Percentiles rank a stretch among this genome's conserved stretches.
Conservation (phyloP, 2,888 invertebrate species). For the Ophonus ardosiacus region DNA sequence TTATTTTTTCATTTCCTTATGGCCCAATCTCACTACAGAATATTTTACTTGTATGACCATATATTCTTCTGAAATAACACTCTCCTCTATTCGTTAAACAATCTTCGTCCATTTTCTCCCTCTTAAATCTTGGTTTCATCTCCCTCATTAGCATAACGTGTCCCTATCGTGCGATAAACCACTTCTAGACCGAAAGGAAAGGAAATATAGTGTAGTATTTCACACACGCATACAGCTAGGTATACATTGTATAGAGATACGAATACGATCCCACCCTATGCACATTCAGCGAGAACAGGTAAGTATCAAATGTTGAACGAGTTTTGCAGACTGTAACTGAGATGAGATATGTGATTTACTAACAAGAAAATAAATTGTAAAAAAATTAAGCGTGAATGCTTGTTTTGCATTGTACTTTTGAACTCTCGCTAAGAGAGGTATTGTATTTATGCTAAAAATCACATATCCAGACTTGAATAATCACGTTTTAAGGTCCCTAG, state of each 20-base stretch:
- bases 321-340: neutral
- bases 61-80: too few species aligned
- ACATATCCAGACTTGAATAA: too few species aligned
- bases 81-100: neutral
- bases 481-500: too few species aligned
- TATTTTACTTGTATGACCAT: neutral
- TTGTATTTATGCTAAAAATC: too few species aligned
- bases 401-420: too few species aligned
- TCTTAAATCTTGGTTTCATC: neutral
- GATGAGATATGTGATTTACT: neutral
- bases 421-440: too few species aligned
- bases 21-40: neutral
- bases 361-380: too few species aligned
- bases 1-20: too few species aligned
- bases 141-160: neutral
- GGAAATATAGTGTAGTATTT: slow-evolving; percentile 26
- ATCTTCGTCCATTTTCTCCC: neutral
- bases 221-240: neutral
- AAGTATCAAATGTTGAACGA: neutral
- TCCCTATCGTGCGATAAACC: neutral
- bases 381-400: too few species aligned
- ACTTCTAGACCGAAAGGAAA: slow-evolving; percentile 1
- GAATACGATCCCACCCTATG: neutral
- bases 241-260: neutral
- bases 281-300: neutral